These are phyloP conservation scores for Callinectes sapidus DNA, from an alignment of 2,888 invertebrate genomes.

Conservation along the genomic window DNA sequence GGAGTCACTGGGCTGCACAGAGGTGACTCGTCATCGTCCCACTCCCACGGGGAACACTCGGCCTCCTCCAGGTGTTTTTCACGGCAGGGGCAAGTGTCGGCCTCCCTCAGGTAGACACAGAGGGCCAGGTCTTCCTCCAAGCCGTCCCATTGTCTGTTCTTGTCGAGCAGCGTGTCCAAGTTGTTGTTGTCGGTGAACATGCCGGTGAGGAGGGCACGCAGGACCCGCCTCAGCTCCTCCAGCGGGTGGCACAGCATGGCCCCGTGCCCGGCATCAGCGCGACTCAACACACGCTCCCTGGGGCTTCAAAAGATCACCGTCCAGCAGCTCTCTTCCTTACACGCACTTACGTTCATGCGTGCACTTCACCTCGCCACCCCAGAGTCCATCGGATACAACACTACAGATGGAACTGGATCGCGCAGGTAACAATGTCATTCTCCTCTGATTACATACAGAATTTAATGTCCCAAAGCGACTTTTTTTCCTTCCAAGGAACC, in stretches of 20 bases:
- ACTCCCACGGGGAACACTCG: neutral
- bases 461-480: neutral
- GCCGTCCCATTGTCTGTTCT: neutral
- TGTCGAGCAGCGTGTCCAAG: constrained; percentile 49
- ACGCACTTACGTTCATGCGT: neutral
- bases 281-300: neutral
- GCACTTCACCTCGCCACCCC: neutral
- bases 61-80: neutral
- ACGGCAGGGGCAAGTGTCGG: constrained; percentile 17
- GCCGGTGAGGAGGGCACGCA: constrained; percentile 48
- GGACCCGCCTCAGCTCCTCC: constrained; percentile 51
- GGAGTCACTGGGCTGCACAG: constrained; percentile 19
- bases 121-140: neutral
- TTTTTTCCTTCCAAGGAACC: neutral
- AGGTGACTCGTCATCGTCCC: constrained; percentile 29
- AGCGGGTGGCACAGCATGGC: constrained; percentile 53
- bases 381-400: neutral
- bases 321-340: neutral
- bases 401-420: neutral
- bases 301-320: neutral
- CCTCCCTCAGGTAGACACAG: neutral
- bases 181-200: constrained; percentile 63
- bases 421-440: neutral
- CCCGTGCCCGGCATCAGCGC: constrained; percentile 33
- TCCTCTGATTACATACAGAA: neutral